These are phyloP conservation scores for Furcula furcula DNA, from an alignment of 2,888 invertebrate species.

Conservation along the genomic window DNA sequence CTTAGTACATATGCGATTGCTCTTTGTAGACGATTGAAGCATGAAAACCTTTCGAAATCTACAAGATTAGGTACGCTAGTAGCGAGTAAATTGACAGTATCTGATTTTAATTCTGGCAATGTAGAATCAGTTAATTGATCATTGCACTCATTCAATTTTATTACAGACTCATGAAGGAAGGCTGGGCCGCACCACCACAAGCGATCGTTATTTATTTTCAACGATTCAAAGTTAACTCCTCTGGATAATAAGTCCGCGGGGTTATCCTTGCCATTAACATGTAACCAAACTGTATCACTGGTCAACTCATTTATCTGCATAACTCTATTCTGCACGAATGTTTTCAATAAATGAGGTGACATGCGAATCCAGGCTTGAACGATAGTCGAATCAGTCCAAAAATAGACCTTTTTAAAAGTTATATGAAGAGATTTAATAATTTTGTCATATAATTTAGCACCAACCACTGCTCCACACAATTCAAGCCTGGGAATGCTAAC, in stretches of 20 bases:
- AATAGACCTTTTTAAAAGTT: constrained; percentile 13
- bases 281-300: not conserved
- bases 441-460: constrained; percentile 4
- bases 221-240: not conserved
- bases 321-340: constrained; percentile 22
- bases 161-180: not conserved
- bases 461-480: constrained; percentile 2
- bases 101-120: not conserved
- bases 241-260: constrained; percentile 1
- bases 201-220: too few relatives aligned
- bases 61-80: not conserved
- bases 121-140: too few relatives aligned
- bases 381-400: constrained; percentile 27
- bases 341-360: constrained; percentile 19
- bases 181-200: constrained; percentile 10
- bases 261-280: constrained; percentile 3
- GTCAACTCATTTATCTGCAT: constrained; percentile 18
- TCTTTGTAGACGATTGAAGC: constrained; percentile 3
- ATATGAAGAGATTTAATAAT: constrained; percentile 8
- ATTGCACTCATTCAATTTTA: too few relatives aligned
- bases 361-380: constrained; percentile 23
- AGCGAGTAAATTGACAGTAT: not conserved
- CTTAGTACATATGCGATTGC: not conserved
- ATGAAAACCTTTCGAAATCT: constrained; percentile 7
- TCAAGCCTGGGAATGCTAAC: not conserved